A percentile compares a stretch with the other conserved stretches of the same genome.
Evolutionary conservation across 1,140 invertebrate genomes (phyloP).

Genomic region (Caerostris darwini): DNA sequence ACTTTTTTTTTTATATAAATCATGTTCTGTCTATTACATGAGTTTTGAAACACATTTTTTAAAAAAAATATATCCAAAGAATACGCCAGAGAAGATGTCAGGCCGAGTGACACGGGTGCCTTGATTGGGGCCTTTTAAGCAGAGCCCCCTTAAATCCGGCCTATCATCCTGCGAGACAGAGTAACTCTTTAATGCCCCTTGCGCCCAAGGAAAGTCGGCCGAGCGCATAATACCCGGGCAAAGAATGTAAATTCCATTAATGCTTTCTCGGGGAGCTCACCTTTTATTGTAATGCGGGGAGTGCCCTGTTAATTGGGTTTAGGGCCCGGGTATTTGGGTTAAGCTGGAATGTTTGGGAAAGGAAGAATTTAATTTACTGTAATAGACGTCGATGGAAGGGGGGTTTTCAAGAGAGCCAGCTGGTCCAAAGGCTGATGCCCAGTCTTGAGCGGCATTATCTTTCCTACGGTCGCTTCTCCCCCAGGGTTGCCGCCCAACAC

Average conservation of each 20-base stretch:
- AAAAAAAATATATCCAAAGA: background rate
- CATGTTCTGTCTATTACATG: no score
- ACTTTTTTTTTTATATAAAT: no score
- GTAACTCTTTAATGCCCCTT: slow-evolving; percentile 66
- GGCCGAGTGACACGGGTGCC: background rate
- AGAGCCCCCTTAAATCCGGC: slow-evolving; percentile 7
- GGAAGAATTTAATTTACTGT: slow-evolving; percentile 77
- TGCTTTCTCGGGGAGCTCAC: slow-evolving; percentile 62
- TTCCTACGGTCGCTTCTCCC: slow-evolving; percentile 71
- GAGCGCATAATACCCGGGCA: slow-evolving; percentile 66
- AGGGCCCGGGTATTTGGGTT: slow-evolving; percentile 62
- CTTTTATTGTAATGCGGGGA: slow-evolving; percentile 76
- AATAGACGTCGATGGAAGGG: slow-evolving; percentile 64
- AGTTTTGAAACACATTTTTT: no score
- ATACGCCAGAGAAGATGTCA: background rate
- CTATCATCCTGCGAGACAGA: slow-evolving; percentile 7
- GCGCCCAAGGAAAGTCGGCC: background rate
- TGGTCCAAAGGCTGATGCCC: slow-evolving; percentile 75
- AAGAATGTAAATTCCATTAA: slow-evolving; percentile 78
- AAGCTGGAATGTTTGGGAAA: slow-evolving; percentile 33
- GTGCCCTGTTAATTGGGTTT: slow-evolving; percentile 68
- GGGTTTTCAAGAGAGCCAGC: slow-evolving; percentile 59
- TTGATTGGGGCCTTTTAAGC: background rate
- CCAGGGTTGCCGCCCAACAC: slow-evolving; percentile 45
- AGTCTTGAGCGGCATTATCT: slow-evolving; percentile 77